Percentiles rank a stretch among this genome's conserved stretches.
These are phyloP conservation scores for Neodon shergylaensis DNA, from an alignment of 2,113 vertebrate species.

Conservation along the genomic window DNA sequence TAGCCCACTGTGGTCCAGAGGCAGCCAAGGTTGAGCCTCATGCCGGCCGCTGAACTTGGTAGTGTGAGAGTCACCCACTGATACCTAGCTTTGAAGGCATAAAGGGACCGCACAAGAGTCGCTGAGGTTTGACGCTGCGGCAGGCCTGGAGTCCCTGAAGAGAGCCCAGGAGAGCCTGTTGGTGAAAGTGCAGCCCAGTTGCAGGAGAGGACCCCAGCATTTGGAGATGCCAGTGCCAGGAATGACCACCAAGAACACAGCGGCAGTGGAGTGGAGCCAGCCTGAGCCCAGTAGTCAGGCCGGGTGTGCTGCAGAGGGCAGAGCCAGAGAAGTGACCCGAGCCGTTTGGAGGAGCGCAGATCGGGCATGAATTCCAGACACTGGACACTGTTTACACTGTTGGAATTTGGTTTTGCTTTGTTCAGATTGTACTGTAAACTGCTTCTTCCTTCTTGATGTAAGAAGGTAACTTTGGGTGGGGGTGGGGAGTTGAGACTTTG, in stretches of 20 bases:
- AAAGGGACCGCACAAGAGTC: neutral
- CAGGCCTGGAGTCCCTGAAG: neutral
- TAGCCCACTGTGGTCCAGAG: neutral
- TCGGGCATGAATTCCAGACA: neutral
- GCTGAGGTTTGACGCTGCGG: neutral
- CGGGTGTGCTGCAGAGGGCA: neutral
- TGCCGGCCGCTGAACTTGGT: neutral
- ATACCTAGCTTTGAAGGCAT: neutral
- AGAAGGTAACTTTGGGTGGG: neutral
- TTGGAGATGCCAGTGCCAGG: neutral
- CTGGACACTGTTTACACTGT: neutral
- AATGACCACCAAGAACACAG: neutral
- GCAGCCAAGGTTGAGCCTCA: neutral
- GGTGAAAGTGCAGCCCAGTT: neutral
- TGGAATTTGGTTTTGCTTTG: neutral
- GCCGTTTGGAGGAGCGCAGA: neutral
- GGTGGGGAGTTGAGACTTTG: neutral
- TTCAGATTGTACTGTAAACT: neutral
- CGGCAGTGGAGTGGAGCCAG: neutral
- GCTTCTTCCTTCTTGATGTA: neutral
- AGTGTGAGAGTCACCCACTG: neutral
- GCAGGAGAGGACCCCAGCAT: neutral
- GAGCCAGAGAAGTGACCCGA: neutral
- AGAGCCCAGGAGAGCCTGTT: neutral
- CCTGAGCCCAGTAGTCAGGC: neutral